A percentile compares a stretch with the other conserved stretches of the same genome.
Conservation (phyloP, 1,140 invertebrate species). For the Laupala kohalensis region DNA sequence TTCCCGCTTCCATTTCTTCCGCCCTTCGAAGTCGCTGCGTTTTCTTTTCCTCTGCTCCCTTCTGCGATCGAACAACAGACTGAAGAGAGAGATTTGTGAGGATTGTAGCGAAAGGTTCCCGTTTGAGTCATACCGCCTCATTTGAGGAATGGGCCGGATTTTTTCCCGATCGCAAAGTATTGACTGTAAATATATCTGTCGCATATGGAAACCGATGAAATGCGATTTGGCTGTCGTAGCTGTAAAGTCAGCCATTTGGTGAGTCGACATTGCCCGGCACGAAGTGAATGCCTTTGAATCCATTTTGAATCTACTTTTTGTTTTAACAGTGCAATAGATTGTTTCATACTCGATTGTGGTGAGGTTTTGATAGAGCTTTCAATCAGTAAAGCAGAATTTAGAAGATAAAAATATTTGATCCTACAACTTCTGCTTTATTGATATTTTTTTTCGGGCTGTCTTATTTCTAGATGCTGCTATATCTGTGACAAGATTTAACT, state of each 20-base stretch:
- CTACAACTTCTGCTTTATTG: too few relatives aligned
- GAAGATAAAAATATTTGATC: too few relatives aligned
- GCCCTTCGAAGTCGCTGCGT: too few relatives aligned
- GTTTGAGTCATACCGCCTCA: neutral
- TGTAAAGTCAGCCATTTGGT: neutral
- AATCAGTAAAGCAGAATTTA: too few relatives aligned
- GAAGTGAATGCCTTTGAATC: neutral
- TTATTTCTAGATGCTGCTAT: too few relatives aligned
- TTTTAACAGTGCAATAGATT: neutral
- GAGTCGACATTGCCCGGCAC: neutral
- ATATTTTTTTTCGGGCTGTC: too few relatives aligned
- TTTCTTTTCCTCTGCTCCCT: neutral
- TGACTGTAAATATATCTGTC: neutral
- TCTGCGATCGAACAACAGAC: too few relatives aligned
- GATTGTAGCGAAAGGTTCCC: neutral
- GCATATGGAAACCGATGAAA: neutral
- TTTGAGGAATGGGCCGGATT: neutral
- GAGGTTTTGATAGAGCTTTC: too few relatives aligned
- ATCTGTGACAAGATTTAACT: too few relatives aligned
- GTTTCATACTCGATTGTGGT: too few relatives aligned
- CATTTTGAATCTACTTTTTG: neutral
- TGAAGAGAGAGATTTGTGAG: neutral
- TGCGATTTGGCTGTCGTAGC: neutral
- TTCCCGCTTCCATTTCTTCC: too few relatives aligned
- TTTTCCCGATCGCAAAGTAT: neutral